phyloP scores from a whole-genome alignment of 2,113 vertebrate species.

The Gasterosteus nipponicus region DNA sequence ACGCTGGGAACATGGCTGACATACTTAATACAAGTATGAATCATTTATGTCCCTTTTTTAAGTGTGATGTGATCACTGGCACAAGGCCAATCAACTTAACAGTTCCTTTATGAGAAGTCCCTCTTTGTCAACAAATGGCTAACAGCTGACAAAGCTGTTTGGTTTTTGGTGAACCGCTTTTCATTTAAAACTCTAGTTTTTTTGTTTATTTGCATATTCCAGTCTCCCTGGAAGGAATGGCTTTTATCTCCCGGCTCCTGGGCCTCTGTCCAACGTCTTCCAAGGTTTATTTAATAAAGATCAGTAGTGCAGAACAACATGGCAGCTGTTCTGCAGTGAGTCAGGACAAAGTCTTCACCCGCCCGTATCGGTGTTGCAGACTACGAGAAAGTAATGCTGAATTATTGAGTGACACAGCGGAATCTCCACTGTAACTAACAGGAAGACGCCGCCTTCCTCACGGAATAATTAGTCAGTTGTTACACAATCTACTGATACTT shows the following conservation, averaged over 20 bases:
- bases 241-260: constrained; percentile 25
- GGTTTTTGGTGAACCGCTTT: background rate
- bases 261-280: constrained; percentile 23
- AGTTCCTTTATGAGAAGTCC: background rate
- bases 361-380: constrained; percentile 48
- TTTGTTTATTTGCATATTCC: constrained; percentile 7
- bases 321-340: constrained; percentile 29
- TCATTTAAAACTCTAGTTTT: constrained; percentile 7
- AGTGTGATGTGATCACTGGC: background rate
- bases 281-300: constrained; percentile 54
- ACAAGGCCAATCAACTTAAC: background rate
- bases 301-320: constrained; percentile 50
- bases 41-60: background rate
- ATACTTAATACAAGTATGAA: background rate
- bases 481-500: background rate
- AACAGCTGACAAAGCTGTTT: background rate
- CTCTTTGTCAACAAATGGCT: background rate
- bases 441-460: background rate
- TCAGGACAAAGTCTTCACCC: constrained; percentile 40
- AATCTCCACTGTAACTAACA: constrained; percentile 13
- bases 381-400: constrained; percentile 19
- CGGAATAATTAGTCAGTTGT: background rate
- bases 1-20: constrained; percentile 1
- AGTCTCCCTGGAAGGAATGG: constrained; percentile 20
- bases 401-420: constrained; percentile 29